A percentile compares a stretch with the other conserved stretches of the same genome.
phyloP scores from a whole-genome alignment of 2,888 invertebrate genomes.

The Synanthedon andrenaeformis region DNA sequence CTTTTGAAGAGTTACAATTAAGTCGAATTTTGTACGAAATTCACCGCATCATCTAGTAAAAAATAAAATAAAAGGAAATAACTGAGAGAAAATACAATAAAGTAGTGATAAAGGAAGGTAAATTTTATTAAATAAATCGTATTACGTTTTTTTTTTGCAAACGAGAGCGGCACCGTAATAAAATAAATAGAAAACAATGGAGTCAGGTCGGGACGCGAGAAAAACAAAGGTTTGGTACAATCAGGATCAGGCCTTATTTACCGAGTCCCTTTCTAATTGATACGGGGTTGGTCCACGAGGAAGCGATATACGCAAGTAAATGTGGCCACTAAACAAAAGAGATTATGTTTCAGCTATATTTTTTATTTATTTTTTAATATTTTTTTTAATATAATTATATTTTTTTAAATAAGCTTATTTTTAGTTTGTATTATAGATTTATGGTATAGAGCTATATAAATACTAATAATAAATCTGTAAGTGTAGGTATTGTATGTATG shows the following conservation, averaged over 20 bases:
- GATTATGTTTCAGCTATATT: too few species aligned
- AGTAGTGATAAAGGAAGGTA: neutral
- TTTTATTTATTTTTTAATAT: too few species aligned
- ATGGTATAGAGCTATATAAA: too few species aligned
- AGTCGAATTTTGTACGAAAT: too few species aligned
- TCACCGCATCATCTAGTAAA: too few species aligned
- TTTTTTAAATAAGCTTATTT: too few species aligned
- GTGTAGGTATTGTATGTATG: too few species aligned
- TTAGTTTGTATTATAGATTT: too few species aligned
- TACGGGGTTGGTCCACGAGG: conserved; percentile 34
- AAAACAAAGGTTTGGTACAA: conserved; percentile 39
- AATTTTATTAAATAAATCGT: neutral
- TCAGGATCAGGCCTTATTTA: conserved; percentile 50
- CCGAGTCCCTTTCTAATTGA: conserved; percentile 50
- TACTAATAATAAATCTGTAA: too few species aligned
- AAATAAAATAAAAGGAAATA: neutral
- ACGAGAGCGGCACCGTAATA: conserved; percentile 1
- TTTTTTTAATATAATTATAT: too few species aligned
- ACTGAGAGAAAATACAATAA: neutral
- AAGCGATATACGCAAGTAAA: conserved; percentile 3
- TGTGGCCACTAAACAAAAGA: conserved; percentile 16
- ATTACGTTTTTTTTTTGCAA: conserved; percentile 1
- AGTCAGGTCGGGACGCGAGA: conserved; percentile 20
- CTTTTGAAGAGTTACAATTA: too few species aligned
- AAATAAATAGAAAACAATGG: conserved; percentile 25